Conservation (phyloP, 2,888 invertebrate species). For the Troilus luridus region DNA sequence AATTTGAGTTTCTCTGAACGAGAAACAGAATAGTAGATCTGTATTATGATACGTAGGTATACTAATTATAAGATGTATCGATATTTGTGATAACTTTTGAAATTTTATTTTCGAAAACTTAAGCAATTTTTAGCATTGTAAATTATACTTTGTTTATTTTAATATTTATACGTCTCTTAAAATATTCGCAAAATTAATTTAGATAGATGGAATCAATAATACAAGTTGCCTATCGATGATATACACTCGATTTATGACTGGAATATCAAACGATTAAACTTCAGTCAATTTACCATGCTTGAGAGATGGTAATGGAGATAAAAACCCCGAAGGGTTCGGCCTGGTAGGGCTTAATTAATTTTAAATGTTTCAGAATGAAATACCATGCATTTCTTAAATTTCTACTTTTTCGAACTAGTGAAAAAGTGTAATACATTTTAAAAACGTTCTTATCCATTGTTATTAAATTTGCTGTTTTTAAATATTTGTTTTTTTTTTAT, state of each 20-base stretch:
- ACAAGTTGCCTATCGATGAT: neutral
- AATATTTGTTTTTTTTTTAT: neutral
- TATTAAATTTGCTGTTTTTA: neutral
- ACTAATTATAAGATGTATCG: neutral
- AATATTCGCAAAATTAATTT: neutral
- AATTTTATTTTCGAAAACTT: neutral
- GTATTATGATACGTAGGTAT: neutral
- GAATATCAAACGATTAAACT: neutral
- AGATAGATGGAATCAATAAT: neutral
- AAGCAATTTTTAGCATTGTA: neutral
- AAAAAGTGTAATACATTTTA: neutral
- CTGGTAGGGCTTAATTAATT: constrained; percentile 19
- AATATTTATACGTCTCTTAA: neutral
- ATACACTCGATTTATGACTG: neutral
- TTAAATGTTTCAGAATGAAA: neutral
- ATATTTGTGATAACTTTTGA: neutral
- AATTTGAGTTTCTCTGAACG: neutral
- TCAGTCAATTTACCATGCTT: constrained; percentile 48
- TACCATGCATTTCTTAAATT: neutral
- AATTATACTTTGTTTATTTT: neutral
- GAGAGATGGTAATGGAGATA: constrained; percentile 37
- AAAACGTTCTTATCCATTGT: neutral
- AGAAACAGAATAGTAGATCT: neutral
- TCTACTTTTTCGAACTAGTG: neutral
- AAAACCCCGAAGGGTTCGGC: neutral